Base-by-base conservation (phyloP, 2,888 invertebrate species). In the Andrena trimmerana region DNA sequence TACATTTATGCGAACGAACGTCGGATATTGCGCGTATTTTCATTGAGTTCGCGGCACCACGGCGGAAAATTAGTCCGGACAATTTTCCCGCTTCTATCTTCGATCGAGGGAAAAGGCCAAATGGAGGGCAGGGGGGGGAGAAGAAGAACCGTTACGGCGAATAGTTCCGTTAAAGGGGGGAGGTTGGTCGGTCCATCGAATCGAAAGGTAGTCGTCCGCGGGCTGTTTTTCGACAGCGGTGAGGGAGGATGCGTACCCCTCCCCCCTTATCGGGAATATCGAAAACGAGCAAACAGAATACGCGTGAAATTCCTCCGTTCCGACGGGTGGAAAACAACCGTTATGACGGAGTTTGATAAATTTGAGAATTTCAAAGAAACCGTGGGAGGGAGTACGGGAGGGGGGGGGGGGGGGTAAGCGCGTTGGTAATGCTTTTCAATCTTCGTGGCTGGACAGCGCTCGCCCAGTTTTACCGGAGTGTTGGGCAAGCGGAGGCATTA, bases 401-500 rank as follows among this genome's bases (percentile, higher is more conserved):
- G 48, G 20, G 20, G 20, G 20, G 20, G 20, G 20, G 0, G 20
- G 20, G 20, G 20, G 48, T 10, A 8, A 7, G 5, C 42, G 27
- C 8, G 10, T 31, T 24, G 66, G 59, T 73, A 84, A 87, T 80
- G 72, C 68, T 86, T 85, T 85, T 83, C 83, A 69, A 75, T 86
- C 74, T 85, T 71, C 74, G 82, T 62, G 86, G 72, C 73, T 48
- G 80, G 75, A 73, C 81, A 69, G 63, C 52, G 62, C 29, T 50
- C 57, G 71, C 70, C 68, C 77, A 57, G 78, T 87, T 77, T 68
- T 62, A 54, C 42, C 73, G 48, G 73, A 81, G 76, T 75, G 81
- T 82, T 78, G 83, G 71, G 82, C 79, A 79, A 84, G 84, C 81
- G 83, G 70, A 78, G 85, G 87, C 89, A 91, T 91, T 89, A 91